Conservation (phyloP, 2,888 invertebrate species). For the Neuroscelio doddi region DNA sequence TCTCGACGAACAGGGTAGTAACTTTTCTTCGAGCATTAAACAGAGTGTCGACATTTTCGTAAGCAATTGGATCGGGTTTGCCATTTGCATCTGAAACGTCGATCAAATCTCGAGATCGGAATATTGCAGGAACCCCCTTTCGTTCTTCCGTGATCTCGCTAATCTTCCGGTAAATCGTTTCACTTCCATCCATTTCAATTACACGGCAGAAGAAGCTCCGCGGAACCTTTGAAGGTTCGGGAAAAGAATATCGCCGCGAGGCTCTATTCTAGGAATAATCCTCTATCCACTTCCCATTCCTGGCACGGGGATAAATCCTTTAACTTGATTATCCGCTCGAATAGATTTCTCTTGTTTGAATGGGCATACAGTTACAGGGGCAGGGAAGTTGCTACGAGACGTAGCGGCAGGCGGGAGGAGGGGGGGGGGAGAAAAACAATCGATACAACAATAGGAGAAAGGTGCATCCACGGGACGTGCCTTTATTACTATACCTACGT, state of each 20-base stretch:
- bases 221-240: conserved; percentile 43
- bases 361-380: conserved; percentile 18
- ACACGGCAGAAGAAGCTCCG: conserved; percentile 34
- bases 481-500: conserved; percentile 18
- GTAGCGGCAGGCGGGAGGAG: background rate
- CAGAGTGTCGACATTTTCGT: conserved; percentile 1
- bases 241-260: conserved; percentile 39
- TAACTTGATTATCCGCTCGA: conserved; percentile 45
- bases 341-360: conserved; percentile 46
- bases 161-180: conserved; percentile 32
- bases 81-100: too few species aligned
- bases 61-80: background rate
- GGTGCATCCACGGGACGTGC: conserved; percentile 17
- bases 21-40: background rate
- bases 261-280: conserved; percentile 30
- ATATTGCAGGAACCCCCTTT: background rate
- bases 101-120: conserved; percentile 2
- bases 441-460: conserved; percentile 41
- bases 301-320: conserved; percentile 45
- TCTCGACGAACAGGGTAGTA: too few species aligned
- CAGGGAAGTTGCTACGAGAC: background rate
- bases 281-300: conserved; percentile 39
- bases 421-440: conserved; percentile 18
- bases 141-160: conserved; percentile 28
- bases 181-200: conserved; percentile 43